Evolutionary conservation across 2,888 invertebrate species (phyloP).

Genomic region (Yponomeuta sedellus): DNA sequence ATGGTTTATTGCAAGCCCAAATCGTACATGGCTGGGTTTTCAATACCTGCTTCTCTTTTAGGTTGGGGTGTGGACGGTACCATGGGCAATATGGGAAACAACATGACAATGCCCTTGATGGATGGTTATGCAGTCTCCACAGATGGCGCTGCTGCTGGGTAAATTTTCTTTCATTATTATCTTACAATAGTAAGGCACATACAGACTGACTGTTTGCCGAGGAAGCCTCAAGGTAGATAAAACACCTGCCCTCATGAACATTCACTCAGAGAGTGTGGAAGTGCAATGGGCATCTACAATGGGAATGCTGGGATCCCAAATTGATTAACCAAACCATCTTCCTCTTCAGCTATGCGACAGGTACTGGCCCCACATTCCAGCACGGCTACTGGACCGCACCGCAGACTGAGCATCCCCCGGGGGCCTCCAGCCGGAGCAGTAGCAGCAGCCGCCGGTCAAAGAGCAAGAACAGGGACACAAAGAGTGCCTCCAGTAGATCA

Average conservation of each 20-base stretch:
- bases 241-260: too few species aligned
- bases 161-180: conserved; percentile 25
- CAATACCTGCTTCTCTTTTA: conserved; percentile 15
- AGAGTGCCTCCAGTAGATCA: conserved; percentile 34
- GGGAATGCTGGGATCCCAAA: too few species aligned
- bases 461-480: conserved; percentile 60
- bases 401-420: conserved; percentile 35
- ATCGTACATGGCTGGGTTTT: too few species aligned
- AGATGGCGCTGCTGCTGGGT: conserved; percentile 51
- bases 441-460: conserved; percentile 54
- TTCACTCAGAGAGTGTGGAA: too few species aligned
- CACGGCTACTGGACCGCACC: conserved; percentile 70
- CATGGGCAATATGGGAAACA: conserved; percentile 17
- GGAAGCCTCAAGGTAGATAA: too few species aligned
- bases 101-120: conserved; percentile 45
- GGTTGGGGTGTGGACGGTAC: conserved; percentile 58
- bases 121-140: conserved; percentile 54
- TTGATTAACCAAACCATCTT: not conserved
- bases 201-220: too few species aligned
- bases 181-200: too few species aligned
- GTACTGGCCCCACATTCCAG: conserved; percentile 52
- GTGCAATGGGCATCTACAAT: too few species aligned
- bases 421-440: conserved; percentile 34
- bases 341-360: not conserved
- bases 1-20: too few species aligned